Conservation (phyloP, 2,797 vertebrate genomes). For the Meriones psammophilus region DNA sequence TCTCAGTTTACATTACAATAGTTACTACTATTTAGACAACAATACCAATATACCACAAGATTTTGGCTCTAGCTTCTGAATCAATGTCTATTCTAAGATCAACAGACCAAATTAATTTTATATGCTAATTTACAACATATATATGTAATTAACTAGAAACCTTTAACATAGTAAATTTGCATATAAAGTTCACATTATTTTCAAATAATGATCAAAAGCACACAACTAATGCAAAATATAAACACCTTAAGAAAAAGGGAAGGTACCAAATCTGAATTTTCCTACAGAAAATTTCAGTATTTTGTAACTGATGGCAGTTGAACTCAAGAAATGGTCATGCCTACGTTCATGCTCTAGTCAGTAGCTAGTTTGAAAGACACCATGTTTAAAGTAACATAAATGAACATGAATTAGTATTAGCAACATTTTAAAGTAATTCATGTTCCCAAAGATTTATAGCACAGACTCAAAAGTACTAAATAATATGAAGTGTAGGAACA, state of each 20-base stretch:
- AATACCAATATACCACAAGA: slow-evolving; percentile 56
- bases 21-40: slow-evolving; percentile 12
- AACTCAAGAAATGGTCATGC: slow-evolving; percentile 85
- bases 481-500: slow-evolving; percentile 90
- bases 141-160: slow-evolving; percentile 40
- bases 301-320: slow-evolving; percentile 84
- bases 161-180: slow-evolving; percentile 42
- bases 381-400: slow-evolving; percentile 89
- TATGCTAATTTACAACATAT: slow-evolving; percentile 56
- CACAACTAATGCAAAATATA: slow-evolving; percentile 63
- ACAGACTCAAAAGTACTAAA: slow-evolving; percentile 87
- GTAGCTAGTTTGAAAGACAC: slow-evolving; percentile 85
- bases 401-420: slow-evolving; percentile 88
- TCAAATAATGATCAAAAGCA: slow-evolving; percentile 33
- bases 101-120: slow-evolving; percentile 47
- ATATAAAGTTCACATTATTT: slow-evolving; percentile 34
- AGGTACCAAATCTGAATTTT: slow-evolving; percentile 70
- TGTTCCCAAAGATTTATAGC: slow-evolving; percentile 88
- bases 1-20: slow-evolving; percentile 1
- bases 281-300: slow-evolving; percentile 74
- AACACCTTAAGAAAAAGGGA: slow-evolving; percentile 25
- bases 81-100: slow-evolving; percentile 39
- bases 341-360: slow-evolving; percentile 86
- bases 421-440: slow-evolving; percentile 88
- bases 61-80: slow-evolving; percentile 37